Evolutionary conservation across 2,888 invertebrate species (phyloP), one percentile per base, ranked within the genome.

Genomic region (Metacarcinus magister): DNA sequence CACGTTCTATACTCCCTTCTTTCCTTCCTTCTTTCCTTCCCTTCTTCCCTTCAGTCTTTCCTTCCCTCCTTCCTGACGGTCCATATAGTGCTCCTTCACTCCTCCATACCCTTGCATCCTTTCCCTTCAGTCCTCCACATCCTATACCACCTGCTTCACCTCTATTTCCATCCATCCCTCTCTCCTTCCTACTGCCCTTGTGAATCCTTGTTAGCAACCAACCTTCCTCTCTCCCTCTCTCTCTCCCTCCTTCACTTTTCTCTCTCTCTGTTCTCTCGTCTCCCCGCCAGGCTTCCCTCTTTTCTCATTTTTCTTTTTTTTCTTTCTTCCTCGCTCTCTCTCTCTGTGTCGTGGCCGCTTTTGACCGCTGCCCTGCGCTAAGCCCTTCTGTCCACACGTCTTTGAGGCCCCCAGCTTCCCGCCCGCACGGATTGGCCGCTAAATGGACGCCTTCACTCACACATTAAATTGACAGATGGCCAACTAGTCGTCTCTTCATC

Each of bases 331-430:
- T 67, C 75, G 39, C 23, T 43, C 23, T 67, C 82, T 87, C 75
- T 46, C 67, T 43, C 28, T 46, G n/a, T 46, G 43, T 28, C 94
- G 46, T 46, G 87, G 95, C 89, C 95, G 46, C 95, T 94, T 95
- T 95, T 95, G 95, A 95, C 95, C 95, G 95, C 67, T 94, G 94
- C 94, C 93, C 95, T 95, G 94, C 94, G 95, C 94, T 94, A 95
- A 95, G 90, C 95, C 95, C 95, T 95, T 95, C 93, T 95, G 95
- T 95, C 95, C 95, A 95, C 95, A 95, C 94, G 95, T 75, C 94
- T 95, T 94, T 95, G 95, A 95, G 93, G 94, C 91, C 39, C 89
- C 90, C 90, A 60, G 67, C 46, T 90, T 91, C 32, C 90, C 93
- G 67, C 90, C 93, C 91, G 95, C 67, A 93, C 95, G 94, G 95